These are phyloP conservation scores for Dastarcus helophoroides DNA, from an alignment of 2,888 invertebrate species.

Conservation along the genomic window DNA sequence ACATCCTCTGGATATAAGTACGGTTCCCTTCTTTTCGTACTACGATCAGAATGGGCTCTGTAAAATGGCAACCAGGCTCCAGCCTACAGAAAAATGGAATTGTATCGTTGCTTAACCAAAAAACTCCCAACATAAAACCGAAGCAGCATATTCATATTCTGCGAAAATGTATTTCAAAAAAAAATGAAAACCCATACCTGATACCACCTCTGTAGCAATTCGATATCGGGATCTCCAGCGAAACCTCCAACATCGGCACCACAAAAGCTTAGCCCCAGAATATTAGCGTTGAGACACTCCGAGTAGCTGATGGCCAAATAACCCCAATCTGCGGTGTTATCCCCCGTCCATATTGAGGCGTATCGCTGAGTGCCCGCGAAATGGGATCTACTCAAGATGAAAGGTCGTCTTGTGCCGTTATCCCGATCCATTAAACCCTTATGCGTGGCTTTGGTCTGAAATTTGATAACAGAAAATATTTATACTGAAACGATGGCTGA, in stretches of 20 bases:
- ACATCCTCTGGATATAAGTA: slow-evolving; percentile 77
- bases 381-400: slow-evolving; percentile 77
- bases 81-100: no score
- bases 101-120: no score
- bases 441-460: slow-evolving; percentile 53
- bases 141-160: no score
- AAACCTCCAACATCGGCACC: slow-evolving; percentile 97
- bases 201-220: slow-evolving; percentile 62
- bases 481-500: no score
- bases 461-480: no score
- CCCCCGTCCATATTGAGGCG: slow-evolving; percentile 94
- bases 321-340: slow-evolving; percentile 87
- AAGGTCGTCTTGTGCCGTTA: slow-evolving; percentile 65
- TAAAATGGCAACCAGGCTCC: no score
- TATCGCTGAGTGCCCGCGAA: slow-evolving; percentile 89
- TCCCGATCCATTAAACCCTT: slow-evolving; percentile 46
- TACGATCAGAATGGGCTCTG: slow-evolving; percentile 93
- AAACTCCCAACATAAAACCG: no score
- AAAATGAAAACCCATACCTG: slow-evolving; percentile 40
- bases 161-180: slow-evolving; percentile 10
- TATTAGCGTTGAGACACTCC: slow-evolving; percentile 66
- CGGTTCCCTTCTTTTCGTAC: slow-evolving; percentile 93
- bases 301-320: slow-evolving; percentile 75
- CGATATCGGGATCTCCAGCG: slow-evolving; percentile 81
- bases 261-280: slow-evolving; percentile 78